phyloP scores from a whole-genome alignment of 2,113 vertebrate species.

The Takifugu flavidus region DNA sequence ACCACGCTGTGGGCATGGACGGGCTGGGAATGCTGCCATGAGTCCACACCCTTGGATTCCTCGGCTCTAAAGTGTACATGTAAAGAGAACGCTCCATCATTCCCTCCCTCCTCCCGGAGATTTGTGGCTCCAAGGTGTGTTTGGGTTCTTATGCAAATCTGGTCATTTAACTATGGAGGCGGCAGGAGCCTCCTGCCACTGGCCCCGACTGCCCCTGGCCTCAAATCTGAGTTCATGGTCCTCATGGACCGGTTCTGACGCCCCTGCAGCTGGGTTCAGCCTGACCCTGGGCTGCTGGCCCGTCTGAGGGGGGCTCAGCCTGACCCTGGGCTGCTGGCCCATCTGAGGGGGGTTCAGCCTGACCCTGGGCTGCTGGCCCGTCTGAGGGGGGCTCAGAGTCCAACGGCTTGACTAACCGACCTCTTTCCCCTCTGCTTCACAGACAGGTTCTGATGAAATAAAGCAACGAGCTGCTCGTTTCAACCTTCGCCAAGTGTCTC shows the following conservation, averaged over 20 bases:
- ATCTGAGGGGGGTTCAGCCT: no score
- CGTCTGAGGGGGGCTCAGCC: no score
- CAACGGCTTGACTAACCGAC: background rate
- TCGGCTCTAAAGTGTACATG: no score
- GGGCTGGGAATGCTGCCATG: background rate
- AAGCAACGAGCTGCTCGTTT: conserved; percentile 31
- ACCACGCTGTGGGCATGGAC: no score
- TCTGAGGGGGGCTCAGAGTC: no score
- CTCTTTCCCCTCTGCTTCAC: conserved; percentile 29
- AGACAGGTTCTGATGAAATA: conserved; percentile 73
- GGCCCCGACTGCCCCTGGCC: background rate
- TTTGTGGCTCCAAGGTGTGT: conserved; percentile 42
- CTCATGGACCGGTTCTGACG: background rate
- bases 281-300: no score
- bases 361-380: no score
- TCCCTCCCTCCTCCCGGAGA: background rate
- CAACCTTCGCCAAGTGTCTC: conserved; percentile 22
- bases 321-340: no score
- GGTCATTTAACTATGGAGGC: conserved; percentile 63
- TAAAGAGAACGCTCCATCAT: no score
- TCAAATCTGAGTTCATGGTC: no score
- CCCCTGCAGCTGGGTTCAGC: no score
- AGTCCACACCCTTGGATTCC: conserved; percentile 30
- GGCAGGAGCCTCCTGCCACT: conserved; percentile 27
- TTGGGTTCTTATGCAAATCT: conserved; percentile 75